phyloP scores from a whole-genome alignment of 2,797 vertebrate genomes.

The Botia kubotai region DNA sequence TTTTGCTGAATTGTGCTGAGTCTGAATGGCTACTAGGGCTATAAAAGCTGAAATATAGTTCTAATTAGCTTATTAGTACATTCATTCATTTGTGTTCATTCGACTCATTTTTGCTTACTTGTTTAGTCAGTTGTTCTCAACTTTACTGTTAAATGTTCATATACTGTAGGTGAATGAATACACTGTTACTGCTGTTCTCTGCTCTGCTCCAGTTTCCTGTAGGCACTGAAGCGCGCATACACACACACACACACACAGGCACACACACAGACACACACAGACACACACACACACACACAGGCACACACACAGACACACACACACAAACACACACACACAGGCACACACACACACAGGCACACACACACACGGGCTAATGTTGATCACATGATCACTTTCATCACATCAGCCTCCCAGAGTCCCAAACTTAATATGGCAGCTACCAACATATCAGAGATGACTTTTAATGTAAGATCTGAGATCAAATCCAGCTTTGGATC shows the following conservation, averaged over 20 bases:
- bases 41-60: conserved; percentile 8
- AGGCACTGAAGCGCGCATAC: not conserved
- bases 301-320: too few relatives aligned
- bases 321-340: too few relatives aligned
- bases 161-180: conserved; percentile 15
- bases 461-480: conserved; percentile 49
- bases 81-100: not conserved
- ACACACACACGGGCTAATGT: not conserved
- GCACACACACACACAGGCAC: not conserved
- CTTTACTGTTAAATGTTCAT: conserved; percentile 23
- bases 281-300: conserved; percentile 10
- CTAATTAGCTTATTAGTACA: conserved; percentile 11
- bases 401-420: conserved; percentile 46
- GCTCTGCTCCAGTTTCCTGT: conserved; percentile 3
- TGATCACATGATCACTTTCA: conserved; percentile 41
- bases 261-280: too few relatives aligned
- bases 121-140: conserved; percentile 1
- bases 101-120: conserved; percentile 1
- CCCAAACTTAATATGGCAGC: conserved; percentile 44
- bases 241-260: conserved; percentile 1
- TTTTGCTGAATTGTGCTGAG: not conserved
- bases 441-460: conserved; percentile 31
- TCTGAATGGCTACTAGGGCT: not conserved
- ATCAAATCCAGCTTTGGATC: conserved; percentile 46
- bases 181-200: not conserved